Percentiles rank a stretch among this genome's conserved stretches.
Conservation (phyloP, 2,113 vertebrate genomes). For the Melanerpes formicivorus region DNA sequence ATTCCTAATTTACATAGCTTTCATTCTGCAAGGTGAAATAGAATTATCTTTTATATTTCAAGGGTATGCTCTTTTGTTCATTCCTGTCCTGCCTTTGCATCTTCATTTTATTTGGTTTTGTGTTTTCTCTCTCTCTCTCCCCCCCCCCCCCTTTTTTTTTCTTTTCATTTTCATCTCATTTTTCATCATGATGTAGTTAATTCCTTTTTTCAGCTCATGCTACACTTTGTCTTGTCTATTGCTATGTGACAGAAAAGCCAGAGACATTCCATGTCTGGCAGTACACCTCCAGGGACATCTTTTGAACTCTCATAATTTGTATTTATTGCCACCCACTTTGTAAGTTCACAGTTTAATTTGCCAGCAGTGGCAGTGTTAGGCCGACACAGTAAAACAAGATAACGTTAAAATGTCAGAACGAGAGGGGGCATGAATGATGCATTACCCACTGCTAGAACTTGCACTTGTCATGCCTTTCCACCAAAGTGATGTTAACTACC, state of each 20-base stretch:
- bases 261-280: slow-evolving; percentile 79
- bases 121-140: neutral
- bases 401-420: slow-evolving; percentile 85
- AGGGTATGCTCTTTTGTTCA: slow-evolving; percentile 42
- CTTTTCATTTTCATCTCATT: slow-evolving; percentile 69
- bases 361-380: slow-evolving; percentile 84
- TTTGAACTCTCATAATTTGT: slow-evolving; percentile 87
- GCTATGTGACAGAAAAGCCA: slow-evolving; percentile 79
- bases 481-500: slow-evolving; percentile 86
- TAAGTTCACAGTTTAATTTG: slow-evolving; percentile 89
- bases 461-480: slow-evolving; percentile 82
- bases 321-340: slow-evolving; percentile 89
- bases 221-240: slow-evolving; percentile 76
- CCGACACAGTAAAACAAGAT: slow-evolving; percentile 85
- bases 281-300: slow-evolving; percentile 82
- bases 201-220: slow-evolving; percentile 68
- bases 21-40: neutral
- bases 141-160: neutral
- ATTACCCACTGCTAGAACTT: slow-evolving; percentile 82
- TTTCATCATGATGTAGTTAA: slow-evolving; percentile 72
- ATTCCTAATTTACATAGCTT: slow-evolving; percentile 48
- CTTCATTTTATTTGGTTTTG: slow-evolving; percentile 27
- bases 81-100: slow-evolving; percentile 27
- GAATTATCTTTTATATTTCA: slow-evolving; percentile 32
- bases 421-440: slow-evolving; percentile 86